phyloP scores from a whole-genome alignment of 2,797 vertebrate genomes.

The Salarias fasciatus region DNA sequence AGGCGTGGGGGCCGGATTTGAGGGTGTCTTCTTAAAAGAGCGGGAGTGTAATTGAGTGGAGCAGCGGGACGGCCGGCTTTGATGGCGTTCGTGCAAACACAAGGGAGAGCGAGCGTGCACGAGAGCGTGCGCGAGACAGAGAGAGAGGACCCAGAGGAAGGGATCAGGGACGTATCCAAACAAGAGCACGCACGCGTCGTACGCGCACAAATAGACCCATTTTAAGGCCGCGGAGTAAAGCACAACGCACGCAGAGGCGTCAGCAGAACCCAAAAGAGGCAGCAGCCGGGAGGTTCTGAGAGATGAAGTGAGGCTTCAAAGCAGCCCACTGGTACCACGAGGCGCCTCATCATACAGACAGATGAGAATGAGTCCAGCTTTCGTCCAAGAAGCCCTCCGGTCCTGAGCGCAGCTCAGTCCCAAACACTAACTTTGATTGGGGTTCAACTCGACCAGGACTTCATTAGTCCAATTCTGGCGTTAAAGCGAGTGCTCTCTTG shows the following conservation, averaged over 20 bases:
- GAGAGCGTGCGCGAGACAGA: too few relatives aligned
- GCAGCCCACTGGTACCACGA: constrained; percentile 16
- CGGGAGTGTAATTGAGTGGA: constrained; percentile 73
- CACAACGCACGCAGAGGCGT: constrained; percentile 14
- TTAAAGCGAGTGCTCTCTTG: constrained; percentile 41
- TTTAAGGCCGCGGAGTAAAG: constrained; percentile 15
- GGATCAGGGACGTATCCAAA: constrained; percentile 6
- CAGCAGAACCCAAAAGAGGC: not conserved
- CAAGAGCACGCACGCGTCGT: not conserved
- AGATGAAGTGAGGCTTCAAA: constrained; percentile 36
- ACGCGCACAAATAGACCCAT: not conserved
- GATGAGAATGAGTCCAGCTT: constrained; percentile 41
- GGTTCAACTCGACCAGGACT: constrained; percentile 54
- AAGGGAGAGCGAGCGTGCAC: constrained; percentile 12
- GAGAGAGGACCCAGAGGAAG: constrained; percentile 16
- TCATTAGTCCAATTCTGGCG: constrained; percentile 62
- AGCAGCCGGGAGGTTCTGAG: constrained; percentile 6
- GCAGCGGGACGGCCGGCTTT: constrained; percentile 64
- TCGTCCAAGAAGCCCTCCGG: constrained; percentile 47
- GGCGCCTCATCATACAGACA: constrained; percentile 40
- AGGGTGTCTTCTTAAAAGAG: constrained; percentile 66
- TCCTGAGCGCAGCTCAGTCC: constrained; percentile 24
- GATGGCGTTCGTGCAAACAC: constrained; percentile 58
- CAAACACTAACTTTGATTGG: constrained; percentile 54
- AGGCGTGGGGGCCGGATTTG: constrained; percentile 54